Percentiles rank a stretch among this genome's conserved stretches.
phyloP scores from a whole-genome alignment of 2,797 vertebrate genomes.

The Enteromius viviparus region DNA sequence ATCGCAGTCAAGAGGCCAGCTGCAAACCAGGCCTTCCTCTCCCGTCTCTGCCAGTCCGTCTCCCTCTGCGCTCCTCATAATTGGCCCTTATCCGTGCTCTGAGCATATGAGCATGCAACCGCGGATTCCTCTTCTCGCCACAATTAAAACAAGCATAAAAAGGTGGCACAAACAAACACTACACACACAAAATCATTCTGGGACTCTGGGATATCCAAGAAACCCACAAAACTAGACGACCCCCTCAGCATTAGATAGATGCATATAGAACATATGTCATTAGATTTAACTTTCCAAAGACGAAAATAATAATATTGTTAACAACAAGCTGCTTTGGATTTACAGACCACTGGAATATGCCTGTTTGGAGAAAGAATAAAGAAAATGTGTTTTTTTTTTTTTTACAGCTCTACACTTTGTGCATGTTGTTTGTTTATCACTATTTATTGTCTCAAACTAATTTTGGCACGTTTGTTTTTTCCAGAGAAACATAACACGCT shows the following conservation, averaged over 20 bases:
- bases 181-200: slow-evolving; percentile 61
- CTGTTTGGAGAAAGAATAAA: slow-evolving; percentile 64
- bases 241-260: not conserved
- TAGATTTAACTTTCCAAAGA: slow-evolving; percentile 53
- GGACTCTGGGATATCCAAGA: not conserved
- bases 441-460: slow-evolving; percentile 81
- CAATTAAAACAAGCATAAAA: slow-evolving; percentile 71
- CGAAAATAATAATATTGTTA: slow-evolving; percentile 65
- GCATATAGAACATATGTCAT: slow-evolving; percentile 52
- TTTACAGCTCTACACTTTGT: slow-evolving; percentile 74
- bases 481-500: slow-evolving; percentile 72
- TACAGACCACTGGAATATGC: slow-evolving; percentile 73
- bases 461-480: slow-evolving; percentile 81
- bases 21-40: slow-evolving; percentile 63
- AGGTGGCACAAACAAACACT: slow-evolving; percentile 77
- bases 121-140: slow-evolving; percentile 78
- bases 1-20: slow-evolving; percentile 67
- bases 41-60: slow-evolving; percentile 45
- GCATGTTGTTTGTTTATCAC: slow-evolving; percentile 76
- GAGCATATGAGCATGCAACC: slow-evolving; percentile 72
- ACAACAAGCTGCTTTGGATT: slow-evolving; percentile 76
- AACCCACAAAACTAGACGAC: slow-evolving; percentile 3
- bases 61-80: slow-evolving; percentile 69
- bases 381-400: slow-evolving; percentile 78
- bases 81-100: slow-evolving; percentile 74